Evolutionary conservation across 2,797 vertebrate species (phyloP).

Genomic region (Enteromius fasciolatus): DNA sequence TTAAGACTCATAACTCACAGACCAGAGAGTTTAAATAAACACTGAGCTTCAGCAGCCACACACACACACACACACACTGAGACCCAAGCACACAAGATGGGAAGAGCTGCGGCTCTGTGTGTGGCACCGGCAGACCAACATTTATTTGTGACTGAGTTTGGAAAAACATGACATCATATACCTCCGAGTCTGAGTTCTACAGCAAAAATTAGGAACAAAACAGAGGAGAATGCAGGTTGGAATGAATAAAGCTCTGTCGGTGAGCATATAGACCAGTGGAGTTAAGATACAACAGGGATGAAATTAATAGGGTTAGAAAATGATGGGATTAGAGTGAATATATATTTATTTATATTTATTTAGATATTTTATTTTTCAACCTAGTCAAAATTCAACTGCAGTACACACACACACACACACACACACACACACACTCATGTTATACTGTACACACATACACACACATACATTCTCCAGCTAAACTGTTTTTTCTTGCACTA

Average conservation of each 20-base stretch:
- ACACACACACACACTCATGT: no score
- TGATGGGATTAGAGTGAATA: background rate
- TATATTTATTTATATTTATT: no score
- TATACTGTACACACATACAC: no score
- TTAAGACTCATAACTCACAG: conserved; percentile 82
- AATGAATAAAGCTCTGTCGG: background rate
- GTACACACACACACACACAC: no score
- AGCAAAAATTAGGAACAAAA: background rate
- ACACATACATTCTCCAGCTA: background rate
- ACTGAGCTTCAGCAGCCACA: conserved; percentile 81
- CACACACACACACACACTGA: conserved; percentile 62
- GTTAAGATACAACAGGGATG: background rate
- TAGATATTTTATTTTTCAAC: no score
- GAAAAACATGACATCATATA: conserved; percentile 1
- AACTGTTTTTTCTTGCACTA: background rate
- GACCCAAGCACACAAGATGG: background rate
- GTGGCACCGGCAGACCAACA: conserved; percentile 56
- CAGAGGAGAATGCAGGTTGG: background rate
- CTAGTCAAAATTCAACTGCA: no score
- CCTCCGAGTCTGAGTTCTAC: background rate
- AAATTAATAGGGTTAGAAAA: background rate
- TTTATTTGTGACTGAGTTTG: conserved; percentile 73
- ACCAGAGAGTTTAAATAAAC: conserved; percentile 84
- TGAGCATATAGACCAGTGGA: background rate
- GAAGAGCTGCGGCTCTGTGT: conserved; percentile 6